Evolutionary conservation across 2,888 invertebrate genomes (phyloP), one percentile per base, ranked within the genome.

Genomic region (Cremastinae sp.): DNA sequence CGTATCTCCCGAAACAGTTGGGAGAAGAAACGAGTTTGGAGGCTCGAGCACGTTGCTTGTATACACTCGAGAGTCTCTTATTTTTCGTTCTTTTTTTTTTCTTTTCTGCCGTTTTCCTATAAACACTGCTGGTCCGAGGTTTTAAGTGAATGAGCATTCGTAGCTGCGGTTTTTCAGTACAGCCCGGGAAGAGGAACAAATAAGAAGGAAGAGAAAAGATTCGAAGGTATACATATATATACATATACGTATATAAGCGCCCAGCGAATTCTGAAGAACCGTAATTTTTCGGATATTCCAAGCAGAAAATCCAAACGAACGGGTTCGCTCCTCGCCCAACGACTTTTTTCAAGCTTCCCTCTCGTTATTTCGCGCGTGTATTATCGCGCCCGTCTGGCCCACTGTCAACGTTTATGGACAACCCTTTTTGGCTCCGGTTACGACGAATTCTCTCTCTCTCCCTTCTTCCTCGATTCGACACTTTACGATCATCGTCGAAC

Each of bases 11-110:
- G 61, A 12, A 38, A 49, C 43, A 62, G 28, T 45, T 36, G 43
- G 36, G 54, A 61, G 70, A 45, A 34, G 70, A 70, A 70, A 70
- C 70, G 54, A 70, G 70, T 70, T 70, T 54, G 41, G 70, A 61
- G 53, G 54, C 61, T 20, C 70, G 59, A 43, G 61, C 53, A 34
- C 12, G n/a, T 16, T 22, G 49, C 58, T 12, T 10, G 22, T 20
- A 47, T 14, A 45, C 28, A 34, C 36, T 14, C 53, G 34, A 8
- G 9, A n/a, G 9, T 36, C 51, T 18, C 16, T 51, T 18, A 38
- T 53, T 45, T 54, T 56, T 49, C n/a, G 3, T 12, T 56, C 58
- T 47, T 66, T 22, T 41, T 47, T 36, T 34, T 18, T 47, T 36
- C 18, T 18, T 59, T 58, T 38, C 58, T 47, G 12, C 43, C 51